Evolutionary conservation across 2,113 vertebrate genomes (phyloP).

Genomic region (Perca schrenkii): DNA sequence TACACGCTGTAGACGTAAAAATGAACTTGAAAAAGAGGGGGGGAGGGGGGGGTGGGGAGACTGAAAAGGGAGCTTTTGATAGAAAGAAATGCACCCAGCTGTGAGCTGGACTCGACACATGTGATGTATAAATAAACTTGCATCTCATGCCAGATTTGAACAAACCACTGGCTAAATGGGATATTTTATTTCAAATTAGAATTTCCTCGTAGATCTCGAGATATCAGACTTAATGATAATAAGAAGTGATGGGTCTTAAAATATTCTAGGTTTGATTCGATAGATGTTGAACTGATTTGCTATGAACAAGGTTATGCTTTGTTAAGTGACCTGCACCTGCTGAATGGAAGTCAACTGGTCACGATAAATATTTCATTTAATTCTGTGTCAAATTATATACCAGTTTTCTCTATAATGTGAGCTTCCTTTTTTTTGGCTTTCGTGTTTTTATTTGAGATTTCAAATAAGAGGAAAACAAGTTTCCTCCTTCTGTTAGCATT

Average conservation of each 20-base stretch:
- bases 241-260: constrained; percentile 64
- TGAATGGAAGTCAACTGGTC: constrained; percentile 24
- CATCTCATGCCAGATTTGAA: constrained; percentile 79
- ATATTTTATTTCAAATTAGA: constrained; percentile 80
- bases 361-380: constrained; percentile 38
- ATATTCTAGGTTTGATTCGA: constrained; percentile 53
- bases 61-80: constrained; percentile 85
- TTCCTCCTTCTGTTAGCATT: constrained; percentile 27
- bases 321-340: constrained; percentile 44
- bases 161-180: constrained; percentile 75
- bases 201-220: constrained; percentile 72
- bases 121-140: constrained; percentile 86
- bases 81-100: constrained; percentile 83
- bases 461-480: constrained; percentile 15
- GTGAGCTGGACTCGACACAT: constrained; percentile 82
- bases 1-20: constrained; percentile 68
- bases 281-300: constrained; percentile 51
- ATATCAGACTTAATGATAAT: constrained; percentile 71
- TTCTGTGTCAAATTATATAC: constrained; percentile 22
- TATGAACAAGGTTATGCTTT: constrained; percentile 40
- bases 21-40: constrained; percentile 65
- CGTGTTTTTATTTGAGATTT: constrained; percentile 16
- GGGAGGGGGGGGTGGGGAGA: neutral
- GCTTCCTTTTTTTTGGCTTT: constrained; percentile 14
- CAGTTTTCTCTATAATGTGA: constrained; percentile 25